phyloP scores from a whole-genome alignment of 2,888 invertebrate species.

The Drosophila fungiperda region DNA sequence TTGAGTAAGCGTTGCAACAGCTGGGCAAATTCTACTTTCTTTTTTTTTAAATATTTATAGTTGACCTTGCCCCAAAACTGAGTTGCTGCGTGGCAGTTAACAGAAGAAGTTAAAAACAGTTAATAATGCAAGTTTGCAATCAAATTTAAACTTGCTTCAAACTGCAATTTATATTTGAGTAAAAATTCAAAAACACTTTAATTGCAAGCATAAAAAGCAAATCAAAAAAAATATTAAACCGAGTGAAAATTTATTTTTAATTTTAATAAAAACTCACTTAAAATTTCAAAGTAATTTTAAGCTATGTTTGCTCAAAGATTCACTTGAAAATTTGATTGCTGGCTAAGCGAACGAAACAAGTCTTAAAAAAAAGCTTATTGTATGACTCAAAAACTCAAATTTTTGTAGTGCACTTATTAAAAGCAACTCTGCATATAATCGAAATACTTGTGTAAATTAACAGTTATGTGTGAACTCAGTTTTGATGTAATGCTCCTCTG shows the following conservation, averaged over 20 bases:
- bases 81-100: constrained; percentile 3
- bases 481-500: neutral
- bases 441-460: neutral
- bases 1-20: constrained; percentile 56
- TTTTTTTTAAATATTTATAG: neutral
- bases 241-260: too few species aligned
- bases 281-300: neutral
- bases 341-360: neutral
- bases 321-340: neutral
- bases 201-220: neutral
- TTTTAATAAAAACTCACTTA: neutral
- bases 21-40: neutral
- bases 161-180: neutral
- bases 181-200: neutral
- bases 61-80: constrained; percentile 7
- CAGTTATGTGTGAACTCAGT: neutral
- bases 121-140: neutral
- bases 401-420: neutral
- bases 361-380: neutral
- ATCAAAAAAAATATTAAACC: neutral
- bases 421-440: neutral
- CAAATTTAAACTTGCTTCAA: neutral
- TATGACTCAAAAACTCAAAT: neutral
- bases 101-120: neutral
- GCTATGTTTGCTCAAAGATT: neutral